Base-by-base conservation (phyloP, 2,113 vertebrate species). In the Python bivittatus region DNA sequence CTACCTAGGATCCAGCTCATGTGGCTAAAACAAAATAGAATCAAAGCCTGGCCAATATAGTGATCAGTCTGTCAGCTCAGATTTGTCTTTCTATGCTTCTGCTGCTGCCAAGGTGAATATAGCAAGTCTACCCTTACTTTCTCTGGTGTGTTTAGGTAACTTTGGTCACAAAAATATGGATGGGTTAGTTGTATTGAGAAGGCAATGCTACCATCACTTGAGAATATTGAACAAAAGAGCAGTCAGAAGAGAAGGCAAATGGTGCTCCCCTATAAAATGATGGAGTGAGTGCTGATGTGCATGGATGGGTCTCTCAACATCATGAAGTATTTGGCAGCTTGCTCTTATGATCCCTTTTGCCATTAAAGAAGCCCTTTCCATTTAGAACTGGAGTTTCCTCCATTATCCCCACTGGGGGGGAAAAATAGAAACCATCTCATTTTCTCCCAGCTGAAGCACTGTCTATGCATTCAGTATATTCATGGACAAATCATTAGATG, bases 401-500 rank as follows among this genome's bases (percentile, higher is more conserved):
- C 13, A 38, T 92, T 91, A 48, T 17, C 90, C 48, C 61, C 84
- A 56, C 22, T 22, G 27, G 83, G 27, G 48, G 48, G 4, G 4
- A 23, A n/a, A 42, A 56, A n/a, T 20, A 29, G 56, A 58, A 86
- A 9, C 22, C 7, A 54, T 33, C n/a, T 57, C 53, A 57, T 68
- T 91, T 91, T 60, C 61, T 57, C 60, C n/a, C 84, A 48, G 20
- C 38, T 58, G 53, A 87, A 88, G 6, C 42, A 9, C 29, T 27
- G 5, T 53, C 52, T 72, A n/a, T 52, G 10, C n/a, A 20, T 85
- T 91, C n/a, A 68, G 48, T 86, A 53, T 53, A 64, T 52, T 91
- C 84, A 86, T 91, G 85, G 84, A 9, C 23, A 90, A 79, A 53
- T 90, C 60, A 93, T 72, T 29, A 86, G 12, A 13, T 86, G 60